Evolutionary conservation across 2,888 invertebrate genomes (phyloP).

Genomic region (Dromius quadrimaculatus): DNA sequence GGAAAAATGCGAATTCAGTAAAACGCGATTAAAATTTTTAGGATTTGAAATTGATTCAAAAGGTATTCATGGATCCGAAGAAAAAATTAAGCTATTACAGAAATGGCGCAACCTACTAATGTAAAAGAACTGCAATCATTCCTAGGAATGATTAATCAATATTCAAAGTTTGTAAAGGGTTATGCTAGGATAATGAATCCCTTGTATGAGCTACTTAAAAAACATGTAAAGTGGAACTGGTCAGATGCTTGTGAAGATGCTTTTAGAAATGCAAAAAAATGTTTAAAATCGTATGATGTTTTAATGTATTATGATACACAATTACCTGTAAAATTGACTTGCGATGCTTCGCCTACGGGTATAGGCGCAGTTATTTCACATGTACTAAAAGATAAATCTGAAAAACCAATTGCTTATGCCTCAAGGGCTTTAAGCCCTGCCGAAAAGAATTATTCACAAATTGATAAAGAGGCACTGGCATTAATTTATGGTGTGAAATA

Average conservation of each 20-base stretch:
- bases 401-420: neutral
- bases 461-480: constrained; percentile 1
- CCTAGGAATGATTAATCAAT: neutral
- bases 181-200: neutral
- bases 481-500: neutral
- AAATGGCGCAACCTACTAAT: neutral
- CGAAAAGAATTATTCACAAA: constrained; percentile 2
- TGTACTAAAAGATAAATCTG: neutral
- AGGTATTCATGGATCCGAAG: neutral
- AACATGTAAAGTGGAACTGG: constrained; percentile 3
- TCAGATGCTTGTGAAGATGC: too few relatives aligned
- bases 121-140: neutral
- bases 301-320: neutral
- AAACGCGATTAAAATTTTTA: constrained; percentile 5
- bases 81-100: neutral
- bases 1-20: neutral
- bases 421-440: neutral
- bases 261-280: neutral
- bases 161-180: neutral
- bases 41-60: neutral
- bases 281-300: neutral
- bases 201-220: neutral
- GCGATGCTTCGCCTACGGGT: neutral
- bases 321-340: neutral
- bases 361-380: neutral